phyloP scores from a whole-genome alignment of 2,888 invertebrate genomes.

The Miltochrista miniata region DNA sequence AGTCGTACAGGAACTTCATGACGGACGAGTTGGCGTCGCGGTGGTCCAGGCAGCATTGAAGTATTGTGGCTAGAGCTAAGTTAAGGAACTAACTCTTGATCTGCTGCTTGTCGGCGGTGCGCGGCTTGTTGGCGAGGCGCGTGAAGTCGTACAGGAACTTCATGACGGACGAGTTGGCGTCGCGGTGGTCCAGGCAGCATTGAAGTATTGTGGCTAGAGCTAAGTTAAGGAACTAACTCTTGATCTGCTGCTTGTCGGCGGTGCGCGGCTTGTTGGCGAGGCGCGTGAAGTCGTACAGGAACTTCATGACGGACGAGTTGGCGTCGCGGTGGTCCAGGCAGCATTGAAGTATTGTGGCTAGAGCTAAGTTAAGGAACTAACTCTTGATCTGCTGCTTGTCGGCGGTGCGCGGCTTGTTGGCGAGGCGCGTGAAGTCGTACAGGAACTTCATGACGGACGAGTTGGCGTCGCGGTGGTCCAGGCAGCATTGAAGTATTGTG shows the following conservation, averaged over 20 bases:
- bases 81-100: slow-evolving; percentile 42
- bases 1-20: slow-evolving; percentile 97
- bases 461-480: slow-evolving; percentile 98
- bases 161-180: slow-evolving; percentile 98
- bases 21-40: slow-evolving; percentile 98
- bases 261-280: slow-evolving; percentile 74
- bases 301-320: slow-evolving; percentile 98
- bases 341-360: slow-evolving; percentile 90
- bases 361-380: slow-evolving; percentile 66
- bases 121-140: slow-evolving; percentile 79
- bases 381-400: slow-evolving; percentile 46
- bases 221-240: slow-evolving; percentile 39
- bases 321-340: slow-evolving; percentile 97
- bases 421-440: slow-evolving; percentile 89
- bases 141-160: slow-evolving; percentile 96
- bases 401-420: slow-evolving; percentile 58
- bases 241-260: slow-evolving; percentile 38
- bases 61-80: slow-evolving; percentile 88
- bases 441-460: slow-evolving; percentile 98
- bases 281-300: slow-evolving; percentile 92
- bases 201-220: slow-evolving; percentile 90
- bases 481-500: slow-evolving; percentile 89
- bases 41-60: slow-evolving; percentile 94
- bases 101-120: slow-evolving; percentile 34
- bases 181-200: slow-evolving; percentile 94